phyloP scores from a whole-genome alignment of 2,888 invertebrate species.

The Melangyna quadrimaculata region DNA sequence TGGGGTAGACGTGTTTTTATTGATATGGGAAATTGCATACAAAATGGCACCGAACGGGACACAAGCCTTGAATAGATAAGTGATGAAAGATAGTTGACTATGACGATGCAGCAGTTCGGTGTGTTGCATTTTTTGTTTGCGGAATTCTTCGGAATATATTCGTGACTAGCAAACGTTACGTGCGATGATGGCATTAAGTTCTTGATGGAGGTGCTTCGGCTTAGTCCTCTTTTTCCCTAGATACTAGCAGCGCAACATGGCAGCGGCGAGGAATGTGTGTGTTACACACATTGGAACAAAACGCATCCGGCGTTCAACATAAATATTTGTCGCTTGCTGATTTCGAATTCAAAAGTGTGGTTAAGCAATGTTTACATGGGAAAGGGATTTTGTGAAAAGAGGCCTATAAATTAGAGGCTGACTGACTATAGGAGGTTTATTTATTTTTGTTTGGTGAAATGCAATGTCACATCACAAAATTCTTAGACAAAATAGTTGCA shows the following conservation, averaged over 20 bases:
- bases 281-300: slow-evolving; percentile 52
- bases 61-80: slow-evolving; percentile 65
- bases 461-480: slow-evolving; percentile 38
- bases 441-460: slow-evolving; percentile 11
- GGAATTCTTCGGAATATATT: slow-evolving; percentile 57
- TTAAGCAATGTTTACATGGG: slow-evolving; percentile 66
- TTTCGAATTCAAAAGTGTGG: slow-evolving; percentile 68
- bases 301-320: slow-evolving; percentile 71
- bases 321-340: slow-evolving; percentile 70
- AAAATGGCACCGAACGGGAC: slow-evolving; percentile 42
- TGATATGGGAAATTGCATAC: slow-evolving; percentile 31
- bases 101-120: not conserved
- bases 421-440: not conserved
- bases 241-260: not conserved
- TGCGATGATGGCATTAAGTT: slow-evolving; percentile 34
- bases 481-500: slow-evolving; percentile 29
- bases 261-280: slow-evolving; percentile 13
- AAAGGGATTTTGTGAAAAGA: slow-evolving; percentile 33
- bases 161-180: slow-evolving; percentile 68
- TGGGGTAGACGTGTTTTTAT: slow-evolving; percentile 54
- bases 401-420: slow-evolving; percentile 40
- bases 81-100: slow-evolving; percentile 32
- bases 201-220: slow-evolving; percentile 14
- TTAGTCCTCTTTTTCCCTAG: not conserved
- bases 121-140: slow-evolving; percentile 58